Evolutionary conservation across 1,140 invertebrate species (phyloP), one percentile per base, ranked within the genome.

Genomic region (Lucilia cuprina): DNA sequence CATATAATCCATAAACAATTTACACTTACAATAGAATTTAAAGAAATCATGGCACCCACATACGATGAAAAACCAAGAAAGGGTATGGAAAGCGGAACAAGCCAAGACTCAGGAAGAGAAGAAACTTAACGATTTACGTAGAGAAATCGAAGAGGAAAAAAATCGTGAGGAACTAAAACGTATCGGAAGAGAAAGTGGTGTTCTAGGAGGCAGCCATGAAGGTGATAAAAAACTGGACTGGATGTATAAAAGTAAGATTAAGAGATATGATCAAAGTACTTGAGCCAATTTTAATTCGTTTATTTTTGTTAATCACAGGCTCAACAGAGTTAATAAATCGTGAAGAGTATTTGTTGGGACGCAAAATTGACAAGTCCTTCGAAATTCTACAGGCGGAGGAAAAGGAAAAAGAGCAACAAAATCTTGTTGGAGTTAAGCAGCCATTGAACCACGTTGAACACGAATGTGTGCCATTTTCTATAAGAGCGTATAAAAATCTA

Each of bases 321-420:
- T 87, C 85, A 50, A 85, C 84, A 0, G 89, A 91, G 34, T 83
- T 90, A 2, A 88, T 96, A 7, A 95, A 98, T 85, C 92, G 95
- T 50, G 97, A 99, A 90, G 97, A 98, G 84, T 99, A 98, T 93
- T 92, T 99, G 3, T 91, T 91, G n/a, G 97, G 98, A 1, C 95
- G 96, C 87, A 92, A 94, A 83, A 94, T 99, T 84, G 97, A 98
- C 88, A 98, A 97, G 92, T 94, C 94, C 74, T 95, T 97, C 92
- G 96, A 97, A 85, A 92, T 94, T 84, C 86, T 95, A 21, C 92
- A 94, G 85, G 92, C 93, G 84, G 91, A 93, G 49, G 94, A 96
- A 86, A 93, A 94, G 91, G 91, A 92, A 70, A 91, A 92, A 30
- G 92, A 93, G 3, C 85, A 89, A 13, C 41, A 55, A 60, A 87